Base-by-base conservation (phyloP, 1,140 invertebrate genomes). In the Ooceraea biroi region DNA sequence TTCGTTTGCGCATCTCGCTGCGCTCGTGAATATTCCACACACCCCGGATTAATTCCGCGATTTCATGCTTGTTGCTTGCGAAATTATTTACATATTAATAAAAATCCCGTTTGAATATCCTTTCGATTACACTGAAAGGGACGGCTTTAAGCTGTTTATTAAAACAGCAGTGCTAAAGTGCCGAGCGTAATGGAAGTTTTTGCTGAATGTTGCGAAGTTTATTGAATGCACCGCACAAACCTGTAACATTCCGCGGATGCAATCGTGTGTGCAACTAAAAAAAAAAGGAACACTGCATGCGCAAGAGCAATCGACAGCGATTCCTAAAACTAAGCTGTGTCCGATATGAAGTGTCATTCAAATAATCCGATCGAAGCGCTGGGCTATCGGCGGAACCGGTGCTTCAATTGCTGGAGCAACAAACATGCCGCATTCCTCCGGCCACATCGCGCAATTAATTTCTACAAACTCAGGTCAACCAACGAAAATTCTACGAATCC, bases 281-380 rank as follows among this genome's bases (percentile, higher is more conserved):
- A 19, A 30, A 30, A 80, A 65, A 55, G 30, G 30, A 44, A 41
- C 19, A 41, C 22, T 8, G 46, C 30, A 36, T 7, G 36, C 36
- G 36, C 36, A 7, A 7, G 7, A 57, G 1, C 44, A 71, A 58
- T 58, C 69, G 50, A 30, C 50, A 46, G 25, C 41, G 17, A 12
- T 44, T 3, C 19, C 25, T 17, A 3, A 57, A 69, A 71, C 30
- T 69, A 80, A 57, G 4, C 50, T 46, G 22, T 11, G 12, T 4
- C 36, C 3, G 65, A 46, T 66, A 71, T 55, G 44, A 44, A 68
- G 11, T 25, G 41, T n/a, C 22, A 30, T 41, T 80, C 11, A 57
- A 46, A 71, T 71, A 80, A 80, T 80, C 22, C 12, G 41, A 80
- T 44, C 22, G 5, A 44, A 66, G 27, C 11, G 19, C 8, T 17